phyloP scores from a whole-genome alignment of 2,113 vertebrate genomes.

The Ranitomeya variabilis region DNA sequence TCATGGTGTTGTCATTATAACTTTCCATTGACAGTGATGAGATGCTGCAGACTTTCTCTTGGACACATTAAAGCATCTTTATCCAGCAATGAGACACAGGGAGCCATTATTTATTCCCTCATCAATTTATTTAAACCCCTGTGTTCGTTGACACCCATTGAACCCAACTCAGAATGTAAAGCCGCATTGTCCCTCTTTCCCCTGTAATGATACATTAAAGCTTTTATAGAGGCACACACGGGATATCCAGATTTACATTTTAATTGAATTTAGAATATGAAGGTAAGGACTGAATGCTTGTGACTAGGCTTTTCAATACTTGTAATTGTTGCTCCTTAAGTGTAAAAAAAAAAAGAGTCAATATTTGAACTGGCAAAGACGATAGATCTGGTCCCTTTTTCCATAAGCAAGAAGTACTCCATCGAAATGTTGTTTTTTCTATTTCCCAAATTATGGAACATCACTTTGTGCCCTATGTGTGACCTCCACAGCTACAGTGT shows the following conservation, averaged over 20 bases:
- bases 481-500: slow-evolving; percentile 52
- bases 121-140: not conserved
- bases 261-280: slow-evolving; percentile 48
- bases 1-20: too few species aligned
- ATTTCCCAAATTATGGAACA: slow-evolving; percentile 56
- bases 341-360: slow-evolving; percentile 50
- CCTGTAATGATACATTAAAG: slow-evolving; percentile 32
- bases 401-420: slow-evolving; percentile 38
- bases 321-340: slow-evolving; percentile 50
- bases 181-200: not conserved
- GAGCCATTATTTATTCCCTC: not conserved
- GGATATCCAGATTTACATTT: slow-evolving; percentile 36
- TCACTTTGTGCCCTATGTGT: slow-evolving; percentile 54
- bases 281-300: slow-evolving; percentile 49
- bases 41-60: too few species aligned
- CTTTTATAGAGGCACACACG: not conserved
- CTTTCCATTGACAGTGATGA: too few species aligned
- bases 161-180: not conserved
- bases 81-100: not conserved
- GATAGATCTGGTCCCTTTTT: slow-evolving; percentile 41
- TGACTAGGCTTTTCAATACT: slow-evolving; percentile 55
- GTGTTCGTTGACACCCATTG: slow-evolving; percentile 6
- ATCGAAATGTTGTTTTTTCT: slow-evolving; percentile 51
- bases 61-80: not conserved
- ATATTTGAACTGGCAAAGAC: slow-evolving; percentile 50